A percentile compares a stretch with the other conserved stretches of the same genome.
Conservation (phyloP, 1,140 invertebrate genomes). For the Leptonema lineaticorne region DNA sequence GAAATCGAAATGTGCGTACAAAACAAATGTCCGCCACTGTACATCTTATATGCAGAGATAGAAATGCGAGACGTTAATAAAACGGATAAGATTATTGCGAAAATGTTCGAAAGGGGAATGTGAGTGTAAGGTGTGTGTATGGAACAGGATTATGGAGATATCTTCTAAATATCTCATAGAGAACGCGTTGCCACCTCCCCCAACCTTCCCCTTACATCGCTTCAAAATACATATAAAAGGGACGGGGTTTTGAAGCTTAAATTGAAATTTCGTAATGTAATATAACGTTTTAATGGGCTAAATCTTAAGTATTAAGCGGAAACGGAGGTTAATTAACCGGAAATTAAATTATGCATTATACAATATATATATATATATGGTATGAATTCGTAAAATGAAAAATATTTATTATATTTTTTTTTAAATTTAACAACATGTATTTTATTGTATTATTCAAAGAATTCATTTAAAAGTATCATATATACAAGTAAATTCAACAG, state of each 20-base stretch:
- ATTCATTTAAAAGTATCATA: no score
- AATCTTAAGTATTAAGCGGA: not conserved
- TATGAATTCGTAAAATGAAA: not conserved
- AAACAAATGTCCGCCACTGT: no score
- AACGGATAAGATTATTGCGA: constrained; percentile 39
- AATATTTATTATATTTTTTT: no score
- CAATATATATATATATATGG: not conserved
- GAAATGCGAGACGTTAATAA: constrained; percentile 24
- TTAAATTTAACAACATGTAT: no score
- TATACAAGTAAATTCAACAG: no score
- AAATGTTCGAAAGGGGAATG: not conserved
- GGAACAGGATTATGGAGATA: not conserved
- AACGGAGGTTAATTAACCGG: not conserved
- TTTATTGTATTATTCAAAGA: no score
- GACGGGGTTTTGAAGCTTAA: not conserved
- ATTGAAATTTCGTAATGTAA: constrained; percentile 8
- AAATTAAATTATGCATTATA: constrained; percentile 5
- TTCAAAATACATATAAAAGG: not conserved
- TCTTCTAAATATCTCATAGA: constrained; percentile 29
- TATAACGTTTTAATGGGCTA: constrained; percentile 14
- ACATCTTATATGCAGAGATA: no score
- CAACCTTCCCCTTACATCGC: not conserved
- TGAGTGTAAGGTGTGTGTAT: not conserved
- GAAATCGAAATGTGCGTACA: no score
- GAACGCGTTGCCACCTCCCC: not conserved